Base-by-base conservation (phyloP, 2,888 invertebrate genomes). In the Nymphalis c-album region DNA sequence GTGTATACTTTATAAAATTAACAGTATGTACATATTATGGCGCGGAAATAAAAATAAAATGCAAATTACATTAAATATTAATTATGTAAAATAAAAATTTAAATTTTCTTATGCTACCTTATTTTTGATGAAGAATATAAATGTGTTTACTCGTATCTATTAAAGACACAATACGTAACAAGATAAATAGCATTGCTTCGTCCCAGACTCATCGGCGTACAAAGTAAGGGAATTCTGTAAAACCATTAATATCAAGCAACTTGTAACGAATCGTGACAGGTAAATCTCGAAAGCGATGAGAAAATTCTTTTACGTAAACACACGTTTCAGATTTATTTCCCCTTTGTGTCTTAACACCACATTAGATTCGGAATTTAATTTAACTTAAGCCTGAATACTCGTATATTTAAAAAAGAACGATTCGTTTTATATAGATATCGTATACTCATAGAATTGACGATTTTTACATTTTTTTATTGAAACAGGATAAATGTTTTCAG, bases 241-340 rank as follows among this genome's bases (percentile, higher is more conserved):
- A 80, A 84, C 84, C 89, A 88, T 90, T 89, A 89, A 89, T 88
- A 85, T 86, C 82, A 72, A 71, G 73, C 74, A 70, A 74, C 68
- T 69, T 70, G 80, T 85, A 90, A 89, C 84, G 79, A 78, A 73
- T 62, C 69, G 72, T 71, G 90, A 88, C 90, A 87, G 87, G 85
- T 82, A 82, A 77, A 77, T 75, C 67, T 74, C 70, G 68, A 73
- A 74, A 78, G 31, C 53, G 53, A 26, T 77, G 76, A 76, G 89
- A 86, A 65, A 90, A 89, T 89, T 86, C 86, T 85, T 88, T 85
- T 77, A 80, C 79, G 82, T 84, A 84, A 86, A 85, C 83, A 85
- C 76, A 80, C 79, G 78, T 84, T 86, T 85, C 85, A 79, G 87
- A 87, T 87, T 87, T 83, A 77, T 81, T 80, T 78, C 77, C 79